These are phyloP conservation scores for Fragum fragum DNA, from an alignment of 2,888 invertebrate genomes.

Conservation along the genomic window DNA sequence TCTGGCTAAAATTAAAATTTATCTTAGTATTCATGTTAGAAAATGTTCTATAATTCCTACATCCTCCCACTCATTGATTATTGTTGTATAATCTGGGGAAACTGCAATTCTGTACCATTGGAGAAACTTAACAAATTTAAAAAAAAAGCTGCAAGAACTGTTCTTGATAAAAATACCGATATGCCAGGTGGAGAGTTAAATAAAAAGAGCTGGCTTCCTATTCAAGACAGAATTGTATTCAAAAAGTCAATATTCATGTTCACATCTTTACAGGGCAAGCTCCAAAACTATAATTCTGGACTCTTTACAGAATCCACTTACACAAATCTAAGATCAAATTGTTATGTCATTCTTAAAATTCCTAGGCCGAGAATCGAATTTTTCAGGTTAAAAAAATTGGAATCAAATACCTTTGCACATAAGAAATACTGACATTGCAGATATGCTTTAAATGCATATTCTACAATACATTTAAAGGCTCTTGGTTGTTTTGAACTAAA, in stretches of 20 bases:
- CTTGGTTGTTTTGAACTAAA: too few relatives aligned
- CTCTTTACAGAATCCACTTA: not conserved
- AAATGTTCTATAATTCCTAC: conserved; percentile 1
- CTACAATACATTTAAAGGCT: too few relatives aligned
- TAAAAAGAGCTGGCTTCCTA: not conserved
- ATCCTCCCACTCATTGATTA: not conserved
- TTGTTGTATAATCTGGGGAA: not conserved
- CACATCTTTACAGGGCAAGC: not conserved
- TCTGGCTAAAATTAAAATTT: not conserved
- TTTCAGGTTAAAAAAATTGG: not conserved
- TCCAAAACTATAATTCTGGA: not conserved
- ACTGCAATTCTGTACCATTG: not conserved
- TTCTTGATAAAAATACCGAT: not conserved
- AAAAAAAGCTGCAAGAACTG: not conserved
- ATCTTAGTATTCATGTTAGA: not conserved
- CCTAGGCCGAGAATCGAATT: not conserved
- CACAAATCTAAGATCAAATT: not conserved
- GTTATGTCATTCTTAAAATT: not conserved
- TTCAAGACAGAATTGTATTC: not conserved
- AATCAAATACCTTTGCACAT: not conserved
- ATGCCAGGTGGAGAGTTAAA: not conserved
- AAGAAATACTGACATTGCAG: not conserved
- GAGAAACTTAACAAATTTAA: not conserved
- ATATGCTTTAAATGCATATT: too few relatives aligned
- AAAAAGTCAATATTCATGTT: not conserved